Evolutionary conservation across 2,888 invertebrate genomes (phyloP).

Genomic region (Epirrhoe tristata): DNA sequence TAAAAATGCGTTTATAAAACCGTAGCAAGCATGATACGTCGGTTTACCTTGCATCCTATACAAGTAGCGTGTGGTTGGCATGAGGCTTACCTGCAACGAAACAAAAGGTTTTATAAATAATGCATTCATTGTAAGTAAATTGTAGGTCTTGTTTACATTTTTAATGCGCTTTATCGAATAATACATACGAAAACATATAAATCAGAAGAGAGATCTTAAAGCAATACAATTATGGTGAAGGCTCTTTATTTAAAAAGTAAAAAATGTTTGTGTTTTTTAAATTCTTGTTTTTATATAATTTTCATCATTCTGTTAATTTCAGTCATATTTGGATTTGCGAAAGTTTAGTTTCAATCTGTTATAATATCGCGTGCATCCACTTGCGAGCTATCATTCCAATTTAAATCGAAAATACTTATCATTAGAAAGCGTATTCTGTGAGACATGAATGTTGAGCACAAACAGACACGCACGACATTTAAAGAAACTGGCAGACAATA

Average conservation of each 20-base stretch:
- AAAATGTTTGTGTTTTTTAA: too few species aligned
- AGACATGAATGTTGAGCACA: slow-evolving; percentile 24
- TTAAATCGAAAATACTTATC: slow-evolving; percentile 29
- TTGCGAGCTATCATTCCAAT: slow-evolving; percentile 23
- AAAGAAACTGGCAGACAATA: slow-evolving; percentile 7
- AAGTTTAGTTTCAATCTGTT: slow-evolving; percentile 4
- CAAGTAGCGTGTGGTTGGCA: slow-evolving; percentile 8
- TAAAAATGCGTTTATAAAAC: neutral
- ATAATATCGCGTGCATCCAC: slow-evolving; percentile 25
- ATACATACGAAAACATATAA: neutral
- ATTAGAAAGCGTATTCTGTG: slow-evolving; percentile 30
- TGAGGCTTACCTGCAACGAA: slow-evolving; percentile 64
- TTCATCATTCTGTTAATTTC: too few species aligned
- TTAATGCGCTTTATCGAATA: neutral
- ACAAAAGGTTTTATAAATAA: slow-evolving; percentile 43
- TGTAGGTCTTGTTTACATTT: neutral
- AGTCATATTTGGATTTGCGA: slow-evolving; percentile 1
- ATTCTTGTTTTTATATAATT: too few species aligned
- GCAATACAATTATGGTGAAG: too few species aligned
- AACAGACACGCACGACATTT: slow-evolving; percentile 27
- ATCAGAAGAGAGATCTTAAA: too few species aligned
- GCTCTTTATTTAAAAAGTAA: too few species aligned
- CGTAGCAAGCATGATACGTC: slow-evolving; percentile 12
- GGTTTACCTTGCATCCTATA: slow-evolving; percentile 19
- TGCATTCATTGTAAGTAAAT: neutral